Conservation (phyloP, 2,888 invertebrate genomes). For the Tupiocoris notatus region DNA sequence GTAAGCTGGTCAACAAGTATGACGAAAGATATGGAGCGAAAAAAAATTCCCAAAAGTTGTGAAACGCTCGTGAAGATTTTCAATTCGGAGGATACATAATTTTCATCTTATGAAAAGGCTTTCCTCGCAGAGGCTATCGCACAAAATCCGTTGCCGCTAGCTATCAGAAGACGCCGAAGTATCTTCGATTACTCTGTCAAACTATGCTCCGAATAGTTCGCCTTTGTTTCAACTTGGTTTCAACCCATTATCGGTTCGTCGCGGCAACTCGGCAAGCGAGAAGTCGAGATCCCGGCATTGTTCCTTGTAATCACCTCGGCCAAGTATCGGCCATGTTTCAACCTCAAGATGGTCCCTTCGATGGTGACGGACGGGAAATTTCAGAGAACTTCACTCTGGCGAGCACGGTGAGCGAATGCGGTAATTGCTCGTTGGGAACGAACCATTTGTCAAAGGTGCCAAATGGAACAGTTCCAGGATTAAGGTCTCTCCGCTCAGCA, state of each 20-base stretch:
- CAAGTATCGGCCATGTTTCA: not conserved
- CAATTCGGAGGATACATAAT: too few relatives aligned
- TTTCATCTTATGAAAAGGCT: too few relatives aligned
- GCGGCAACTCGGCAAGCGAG: not conserved
- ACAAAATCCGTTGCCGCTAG: too few relatives aligned
- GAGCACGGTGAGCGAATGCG: not conserved
- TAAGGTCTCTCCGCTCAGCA: conserved; percentile 12
- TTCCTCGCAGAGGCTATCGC: too few relatives aligned
- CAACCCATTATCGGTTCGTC: not conserved
- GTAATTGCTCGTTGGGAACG: conserved; percentile 23
- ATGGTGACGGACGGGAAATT: not conserved
- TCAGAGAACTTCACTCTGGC: not conserved
- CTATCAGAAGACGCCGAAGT: too few relatives aligned
- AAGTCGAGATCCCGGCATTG: not conserved
- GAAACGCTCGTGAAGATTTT: too few relatives aligned
- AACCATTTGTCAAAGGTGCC: conserved; percentile 39
- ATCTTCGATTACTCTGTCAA: too few relatives aligned
- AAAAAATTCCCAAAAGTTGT: too few relatives aligned
- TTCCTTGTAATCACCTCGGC: not conserved
- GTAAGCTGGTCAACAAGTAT: too few relatives aligned
- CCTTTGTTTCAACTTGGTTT: not conserved
- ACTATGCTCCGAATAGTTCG: too few relatives aligned
- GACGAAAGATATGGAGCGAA: too few relatives aligned
- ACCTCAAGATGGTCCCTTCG: not conserved
- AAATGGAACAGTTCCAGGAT: conserved; percentile 26